Conservation (phyloP, 2,113 vertebrate genomes). For the Anoplopoma fimbria region DNA sequence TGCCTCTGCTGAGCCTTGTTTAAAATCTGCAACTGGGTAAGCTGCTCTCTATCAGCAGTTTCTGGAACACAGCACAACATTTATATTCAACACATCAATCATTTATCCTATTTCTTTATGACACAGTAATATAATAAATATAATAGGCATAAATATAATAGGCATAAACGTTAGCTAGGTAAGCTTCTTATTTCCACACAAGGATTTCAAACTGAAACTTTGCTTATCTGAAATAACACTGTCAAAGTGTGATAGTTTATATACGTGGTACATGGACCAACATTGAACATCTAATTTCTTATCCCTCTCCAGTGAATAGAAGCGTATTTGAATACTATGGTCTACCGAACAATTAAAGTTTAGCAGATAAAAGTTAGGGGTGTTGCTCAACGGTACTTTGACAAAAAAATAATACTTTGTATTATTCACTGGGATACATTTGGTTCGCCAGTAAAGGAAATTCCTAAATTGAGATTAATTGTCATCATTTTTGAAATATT, state of each 20-base stretch:
- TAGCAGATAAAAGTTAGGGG: not conserved
- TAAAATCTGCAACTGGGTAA: constrained; percentile 92
- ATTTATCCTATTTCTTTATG: not conserved
- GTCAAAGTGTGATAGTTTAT: not conserved
- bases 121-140: not conserved
- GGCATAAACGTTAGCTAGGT: not conserved
- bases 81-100: not conserved
- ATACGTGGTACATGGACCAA: not conserved
- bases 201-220: not conserved
- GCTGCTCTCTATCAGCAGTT: constrained; percentile 88
- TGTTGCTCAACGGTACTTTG: not conserved
- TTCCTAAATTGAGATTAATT: not conserved
- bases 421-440: not conserved
- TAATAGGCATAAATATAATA: not conserved
- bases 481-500: not conserved
- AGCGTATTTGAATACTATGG: not conserved
- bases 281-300: not conserved
- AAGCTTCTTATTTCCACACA: not conserved
- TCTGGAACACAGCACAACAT: constrained; percentile 76
- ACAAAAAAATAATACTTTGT: not conserved
- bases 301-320: not conserved
- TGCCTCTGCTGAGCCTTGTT: constrained; percentile 93
- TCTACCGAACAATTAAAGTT: not conserved
- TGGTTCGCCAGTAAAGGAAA: not conserved
- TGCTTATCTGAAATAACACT: not conserved